Base-by-base conservation (phyloP, 2,113 vertebrate genomes). In the Halcyon senegalensis region DNA sequence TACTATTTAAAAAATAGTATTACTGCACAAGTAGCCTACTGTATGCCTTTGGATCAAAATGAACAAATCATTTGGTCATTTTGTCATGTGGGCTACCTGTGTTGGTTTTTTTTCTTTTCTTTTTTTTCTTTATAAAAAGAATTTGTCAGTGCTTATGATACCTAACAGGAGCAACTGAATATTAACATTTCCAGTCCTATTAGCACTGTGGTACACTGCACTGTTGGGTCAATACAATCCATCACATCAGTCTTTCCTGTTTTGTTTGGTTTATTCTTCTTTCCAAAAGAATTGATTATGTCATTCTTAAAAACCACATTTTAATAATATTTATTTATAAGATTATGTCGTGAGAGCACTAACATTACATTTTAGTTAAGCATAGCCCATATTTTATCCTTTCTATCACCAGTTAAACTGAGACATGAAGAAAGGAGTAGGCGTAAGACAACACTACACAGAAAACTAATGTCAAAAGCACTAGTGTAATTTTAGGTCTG, bases 381-480 rank as follows among this genome's bases (percentile, higher is more conserved):
- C 27, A 10, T 8, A 76, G 7, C 2, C 31, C 10, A 12, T 86
- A 80, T 78, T 75, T 93, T 68, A 31, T 6, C 25, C 9, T 83
- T 93, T 87, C 83, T 63, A 62, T 74, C 35, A 78, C 10, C 8
- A 31, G 27, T 59, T 89, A 78, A 86, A 78, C 25, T 0, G 1
- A 84, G 55, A 74, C 3, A 10, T 19, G 17, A 62, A 35, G 30
- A 90, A 87, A 78, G 10, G 4, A 67, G 23, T 20, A 67, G 17
- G 28, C 0, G 0, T 58, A 48, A 86, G 72, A 68, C 6, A 79
- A n/a, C 3, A 1, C 1, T 7, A 64, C 7, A 39, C 0, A 60
- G 37, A 7, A 82, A 87, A 87, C 4, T 23, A 44, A 59, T 41
- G 28, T 21, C 24, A 82, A 93, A 92, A 90, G 4, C 21, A 30